Evolutionary conservation across 1,140 invertebrate genomes (phyloP), one percentile per base, ranked within the genome.

Genomic region (Musca domestica): DNA sequence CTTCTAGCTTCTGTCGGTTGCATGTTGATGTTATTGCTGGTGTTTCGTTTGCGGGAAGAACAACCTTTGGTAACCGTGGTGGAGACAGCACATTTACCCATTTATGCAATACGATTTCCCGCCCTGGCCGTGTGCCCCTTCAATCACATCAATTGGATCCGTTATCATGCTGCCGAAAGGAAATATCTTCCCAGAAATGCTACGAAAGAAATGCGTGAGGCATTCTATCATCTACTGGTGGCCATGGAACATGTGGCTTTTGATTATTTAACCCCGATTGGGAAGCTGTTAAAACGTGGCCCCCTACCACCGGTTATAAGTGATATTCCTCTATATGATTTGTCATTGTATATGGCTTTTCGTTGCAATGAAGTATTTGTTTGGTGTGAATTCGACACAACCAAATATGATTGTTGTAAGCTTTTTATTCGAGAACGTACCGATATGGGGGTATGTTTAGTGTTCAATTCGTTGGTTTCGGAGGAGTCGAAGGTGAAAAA

Each of bases 81-180:
- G 68, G 87, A 89, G 67, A 88, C 86, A 19, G 89, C 87, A 0
- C 88, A 89, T 73, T 82, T 85, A 51, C 86, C 88, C 1, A 87
- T 90, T 23, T 89, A 88, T 83, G 86, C 87, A 70, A 86, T 88
- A 61, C 85, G 86, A 0, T 90, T 90, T 73, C 89, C 89, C 1
- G 88, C 88, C 0, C 85, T 91, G 1, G 89, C 88, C 0, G 79
- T 91, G 54, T 91, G 89, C 17, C 73, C 75, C 0, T 74, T 71
- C 68, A 73, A 69, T 52, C 76, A 74, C 66, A 69, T 78, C 19
- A 78, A 78, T 64, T 78, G 76, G 76, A 4, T 71, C 23, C 70
- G 76, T 6, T 69, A 68, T 19, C 30, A 71, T 2, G 63, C 66
- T 6, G 76, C 76, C 1, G 66, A 69, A n/a, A n/a, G 0, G 30